These are phyloP conservation scores for Linepithema humile DNA, from an alignment of 1,140 invertebrate genomes.

Conservation along the genomic window DNA sequence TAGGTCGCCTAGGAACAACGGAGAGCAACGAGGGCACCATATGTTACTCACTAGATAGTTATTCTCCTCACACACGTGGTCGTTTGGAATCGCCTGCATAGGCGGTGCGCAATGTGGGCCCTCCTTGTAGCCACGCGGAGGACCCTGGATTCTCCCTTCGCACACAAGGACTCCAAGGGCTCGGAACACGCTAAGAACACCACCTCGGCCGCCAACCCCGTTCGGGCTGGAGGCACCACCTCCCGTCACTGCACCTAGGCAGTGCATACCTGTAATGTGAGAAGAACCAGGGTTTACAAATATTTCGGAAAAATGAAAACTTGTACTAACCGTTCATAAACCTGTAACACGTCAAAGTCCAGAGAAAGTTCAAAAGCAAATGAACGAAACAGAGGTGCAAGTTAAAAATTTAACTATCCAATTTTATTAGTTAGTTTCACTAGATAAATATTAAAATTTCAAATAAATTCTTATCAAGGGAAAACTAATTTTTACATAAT, in stretches of 20 bases:
- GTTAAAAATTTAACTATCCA: too few species aligned
- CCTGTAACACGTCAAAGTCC: too few species aligned
- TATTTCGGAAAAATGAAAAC: too few species aligned
- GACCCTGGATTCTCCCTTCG: constrained; percentile 88
- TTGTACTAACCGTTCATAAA: too few species aligned
- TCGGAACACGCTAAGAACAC: constrained; percentile 87
- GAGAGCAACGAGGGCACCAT: constrained; percentile 32
- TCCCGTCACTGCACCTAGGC: constrained; percentile 80
- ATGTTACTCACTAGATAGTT: constrained; percentile 84
- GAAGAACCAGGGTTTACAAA: too few species aligned
- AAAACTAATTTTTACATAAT: too few species aligned
- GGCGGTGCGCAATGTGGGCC: constrained; percentile 89
- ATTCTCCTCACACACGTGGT: constrained; percentile 85
- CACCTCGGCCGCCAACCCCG: constrained; percentile 82
- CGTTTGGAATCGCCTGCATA: constrained; percentile 77
- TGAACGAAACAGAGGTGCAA: too few species aligned
- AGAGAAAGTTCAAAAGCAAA: too few species aligned
- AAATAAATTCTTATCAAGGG: too few species aligned
- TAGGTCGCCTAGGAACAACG: constrained; percentile 47
- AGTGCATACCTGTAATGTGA: constrained; percentile 80
- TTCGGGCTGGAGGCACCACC: constrained; percentile 76
- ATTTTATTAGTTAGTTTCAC: too few species aligned
- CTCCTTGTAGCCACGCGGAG: constrained; percentile 88
- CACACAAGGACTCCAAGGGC: constrained; percentile 88
- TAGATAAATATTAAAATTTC: too few species aligned